These are phyloP conservation scores for Carduelis carduelis DNA, from an alignment of 2,797 vertebrate species.

Conservation along the genomic window DNA sequence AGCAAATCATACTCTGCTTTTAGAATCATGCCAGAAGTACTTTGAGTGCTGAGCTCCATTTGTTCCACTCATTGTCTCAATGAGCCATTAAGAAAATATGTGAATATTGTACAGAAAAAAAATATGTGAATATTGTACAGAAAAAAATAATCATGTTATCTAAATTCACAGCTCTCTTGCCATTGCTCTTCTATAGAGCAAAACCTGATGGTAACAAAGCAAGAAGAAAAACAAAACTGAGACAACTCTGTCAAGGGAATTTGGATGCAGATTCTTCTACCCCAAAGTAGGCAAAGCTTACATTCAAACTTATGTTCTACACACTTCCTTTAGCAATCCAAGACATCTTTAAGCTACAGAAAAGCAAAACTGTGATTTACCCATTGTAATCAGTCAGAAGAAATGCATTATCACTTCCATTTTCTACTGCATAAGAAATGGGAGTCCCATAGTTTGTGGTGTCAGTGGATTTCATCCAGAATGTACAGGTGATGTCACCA, in stretches of 20 bases:
- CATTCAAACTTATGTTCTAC: background rate
- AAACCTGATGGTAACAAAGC: background rate
- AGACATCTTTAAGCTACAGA: background rate
- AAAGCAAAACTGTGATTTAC: slow-evolving; percentile 70
- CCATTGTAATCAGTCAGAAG: slow-evolving; percentile 98
- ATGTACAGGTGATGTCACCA: slow-evolving; percentile 88
- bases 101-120: background rate
- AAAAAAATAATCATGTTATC: background rate
- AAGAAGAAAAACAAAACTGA: background rate
- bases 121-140: background rate
- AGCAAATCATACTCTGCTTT: background rate
- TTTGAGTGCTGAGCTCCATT: background rate
- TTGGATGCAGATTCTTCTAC: background rate
- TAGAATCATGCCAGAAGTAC: background rate
- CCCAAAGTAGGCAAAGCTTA: background rate
- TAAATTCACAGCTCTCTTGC: background rate
- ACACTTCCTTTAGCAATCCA: background rate
- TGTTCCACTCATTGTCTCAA: background rate
- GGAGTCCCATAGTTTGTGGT: slow-evolving; percentile 93
- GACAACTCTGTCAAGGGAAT: background rate
- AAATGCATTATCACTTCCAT: slow-evolving; percentile 92
- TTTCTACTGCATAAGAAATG: slow-evolving; percentile 92
- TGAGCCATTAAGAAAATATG: background rate
- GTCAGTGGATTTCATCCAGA: slow-evolving; percentile 97
- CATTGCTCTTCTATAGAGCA: background rate